phyloP scores from a whole-genome alignment of 2,888 invertebrate species.

The Lysandra bellargus region DNA sequence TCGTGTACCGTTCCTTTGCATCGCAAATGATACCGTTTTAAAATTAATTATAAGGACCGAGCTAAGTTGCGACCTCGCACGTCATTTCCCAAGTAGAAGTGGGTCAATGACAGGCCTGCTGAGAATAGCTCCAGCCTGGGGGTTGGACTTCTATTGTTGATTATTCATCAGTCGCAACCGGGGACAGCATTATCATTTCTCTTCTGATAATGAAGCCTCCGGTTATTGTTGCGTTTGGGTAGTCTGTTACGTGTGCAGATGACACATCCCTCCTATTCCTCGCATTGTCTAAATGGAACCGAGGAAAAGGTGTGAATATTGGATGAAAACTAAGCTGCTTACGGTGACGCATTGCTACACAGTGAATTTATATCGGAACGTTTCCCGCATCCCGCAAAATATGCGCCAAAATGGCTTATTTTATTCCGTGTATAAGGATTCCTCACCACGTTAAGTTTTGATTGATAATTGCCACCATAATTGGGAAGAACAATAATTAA shows the following conservation, averaged over 20 bases:
- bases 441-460: too few relatives aligned
- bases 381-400: neutral
- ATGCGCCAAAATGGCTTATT: neutral
- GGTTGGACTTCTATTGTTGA: conserved; percentile 69
- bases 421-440: too few relatives aligned
- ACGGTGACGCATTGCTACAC: neutral
- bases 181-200: conserved; percentile 44
- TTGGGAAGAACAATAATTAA: too few relatives aligned
- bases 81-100: conserved; percentile 54
- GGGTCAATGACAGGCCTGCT: conserved; percentile 73
- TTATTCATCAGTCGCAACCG: conserved; percentile 48
- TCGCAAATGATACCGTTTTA: conserved; percentile 58
- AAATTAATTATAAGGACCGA: conserved; percentile 64
- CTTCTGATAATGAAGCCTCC: conserved; percentile 38
- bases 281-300: conserved; percentile 8
- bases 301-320: conserved; percentile 2
- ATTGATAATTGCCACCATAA: too few relatives aligned
- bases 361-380: neutral
- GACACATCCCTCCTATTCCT: neutral
- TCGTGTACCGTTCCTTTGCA: conserved; percentile 12
- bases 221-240: conserved; percentile 23
- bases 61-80: conserved; percentile 53
- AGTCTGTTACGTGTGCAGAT: conserved; percentile 5
- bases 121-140: conserved; percentile 73
- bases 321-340: neutral